Evolutionary conservation across 2,113 vertebrate species (phyloP).

Genomic region (Lathamus discolor): DNA sequence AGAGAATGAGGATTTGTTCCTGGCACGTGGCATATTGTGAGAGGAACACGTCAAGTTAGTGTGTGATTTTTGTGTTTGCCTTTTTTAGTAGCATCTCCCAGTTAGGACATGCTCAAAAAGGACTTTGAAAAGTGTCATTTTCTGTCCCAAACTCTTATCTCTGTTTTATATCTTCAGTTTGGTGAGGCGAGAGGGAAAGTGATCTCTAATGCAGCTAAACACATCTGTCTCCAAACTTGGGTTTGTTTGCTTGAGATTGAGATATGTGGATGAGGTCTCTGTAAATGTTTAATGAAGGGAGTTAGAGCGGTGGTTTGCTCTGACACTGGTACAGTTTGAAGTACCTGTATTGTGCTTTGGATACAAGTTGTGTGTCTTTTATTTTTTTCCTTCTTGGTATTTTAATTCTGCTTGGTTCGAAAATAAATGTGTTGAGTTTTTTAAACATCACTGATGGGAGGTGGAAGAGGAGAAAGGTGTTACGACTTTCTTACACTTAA

Average conservation of each 20-base stretch:
- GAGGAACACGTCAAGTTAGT: not conserved
- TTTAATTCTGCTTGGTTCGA: conserved; percentile 25
- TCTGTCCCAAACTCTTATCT: not conserved
- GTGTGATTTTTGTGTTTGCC: not conserved
- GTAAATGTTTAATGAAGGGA: conserved; percentile 65
- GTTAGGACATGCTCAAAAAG: not conserved
- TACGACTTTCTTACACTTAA: not conserved
- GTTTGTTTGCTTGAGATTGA: not conserved
- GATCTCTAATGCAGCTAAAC: not conserved
- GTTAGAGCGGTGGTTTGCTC: conserved; percentile 15
- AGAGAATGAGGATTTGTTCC: not conserved
- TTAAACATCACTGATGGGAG: not conserved
- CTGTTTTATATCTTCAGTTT: not conserved
- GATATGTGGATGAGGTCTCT: not conserved
- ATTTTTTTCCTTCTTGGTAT: not conserved
- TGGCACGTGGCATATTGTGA: not conserved
- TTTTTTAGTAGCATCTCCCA: not conserved
- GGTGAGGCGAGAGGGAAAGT: not conserved
- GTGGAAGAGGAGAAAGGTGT: not conserved
- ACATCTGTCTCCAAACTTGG: not conserved
- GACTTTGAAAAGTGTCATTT: not conserved
- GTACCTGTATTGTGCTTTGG: conserved; percentile 8
- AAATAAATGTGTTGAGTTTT: not conserved
- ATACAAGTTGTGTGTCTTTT: not conserved
- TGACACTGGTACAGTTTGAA: not conserved